phyloP scores from a whole-genome alignment of 2,797 vertebrate genomes.

The Micropoecilia bifurca region DNA sequence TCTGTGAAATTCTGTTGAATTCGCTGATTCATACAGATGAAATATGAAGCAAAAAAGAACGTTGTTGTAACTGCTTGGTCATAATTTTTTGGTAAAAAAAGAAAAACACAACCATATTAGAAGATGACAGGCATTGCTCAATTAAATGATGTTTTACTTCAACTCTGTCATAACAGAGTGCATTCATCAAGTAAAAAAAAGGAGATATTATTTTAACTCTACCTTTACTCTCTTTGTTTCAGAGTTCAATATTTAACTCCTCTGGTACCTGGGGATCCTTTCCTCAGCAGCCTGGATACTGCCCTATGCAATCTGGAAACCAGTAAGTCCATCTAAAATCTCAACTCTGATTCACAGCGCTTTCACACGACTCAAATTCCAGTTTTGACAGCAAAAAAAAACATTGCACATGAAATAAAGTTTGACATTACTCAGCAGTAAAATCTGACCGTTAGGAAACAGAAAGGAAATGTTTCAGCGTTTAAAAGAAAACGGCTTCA shows the following conservation, averaged over 20 bases:
- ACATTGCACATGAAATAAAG: neutral
- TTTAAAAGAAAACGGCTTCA: neutral
- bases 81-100: neutral
- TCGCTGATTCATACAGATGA: neutral
- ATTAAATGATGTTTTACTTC: neutral
- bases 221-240: slow-evolving; percentile 47
- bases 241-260: slow-evolving; percentile 77
- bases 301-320: slow-evolving; percentile 84
- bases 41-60: neutral
- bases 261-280: slow-evolving; percentile 76
- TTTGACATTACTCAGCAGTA: neutral
- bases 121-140: neutral
- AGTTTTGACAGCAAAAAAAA: neutral
- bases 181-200: neutral
- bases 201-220: neutral
- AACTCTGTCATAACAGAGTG: neutral
- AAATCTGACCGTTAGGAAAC: neutral
- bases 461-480: neutral
- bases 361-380: neutral
- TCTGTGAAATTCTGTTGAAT: slow-evolving; percentile 2
- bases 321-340: slow-evolving; percentile 76
- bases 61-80: neutral
- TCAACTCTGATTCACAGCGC: neutral
- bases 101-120: neutral
- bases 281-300: slow-evolving; percentile 76